Evolutionary conservation across 2,797 vertebrate species (phyloP).

Genomic region (Clarias laeviceps): DNA sequence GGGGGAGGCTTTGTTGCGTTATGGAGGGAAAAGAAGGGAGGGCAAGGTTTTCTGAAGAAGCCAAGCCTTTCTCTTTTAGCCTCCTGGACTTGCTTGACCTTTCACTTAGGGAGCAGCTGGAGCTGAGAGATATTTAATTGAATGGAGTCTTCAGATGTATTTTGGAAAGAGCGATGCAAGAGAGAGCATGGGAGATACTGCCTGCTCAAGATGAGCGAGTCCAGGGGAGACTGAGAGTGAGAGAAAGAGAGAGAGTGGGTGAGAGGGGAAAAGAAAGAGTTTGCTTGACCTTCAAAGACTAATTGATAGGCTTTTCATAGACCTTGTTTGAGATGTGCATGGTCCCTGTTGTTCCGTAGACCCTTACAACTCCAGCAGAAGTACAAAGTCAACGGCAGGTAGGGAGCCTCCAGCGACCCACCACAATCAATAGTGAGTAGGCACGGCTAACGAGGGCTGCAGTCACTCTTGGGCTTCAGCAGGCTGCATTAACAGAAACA

Average conservation of each 20-base stretch:
- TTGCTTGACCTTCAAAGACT: constrained; percentile 89
- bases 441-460: constrained; percentile 71
- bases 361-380: constrained; percentile 79
- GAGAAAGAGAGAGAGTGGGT: constrained; percentile 53
- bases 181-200: constrained; percentile 65
- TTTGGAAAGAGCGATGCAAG: constrained; percentile 78
- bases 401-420: constrained; percentile 72
- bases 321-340: constrained; percentile 77
- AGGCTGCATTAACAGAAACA: constrained; percentile 62
- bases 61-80: constrained; percentile 81
- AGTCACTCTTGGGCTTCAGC: constrained; percentile 68
- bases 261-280: constrained; percentile 63
- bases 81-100: constrained; percentile 91
- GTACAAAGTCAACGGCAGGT: constrained; percentile 84
- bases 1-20: constrained; percentile 74
- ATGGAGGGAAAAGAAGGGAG: constrained; percentile 58
- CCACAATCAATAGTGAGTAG: constrained; percentile 71
- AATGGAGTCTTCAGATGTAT: constrained; percentile 90
- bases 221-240: constrained; percentile 48
- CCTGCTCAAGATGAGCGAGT: constrained; percentile 68
- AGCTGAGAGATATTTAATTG: constrained; percentile 95
- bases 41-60: constrained; percentile 68
- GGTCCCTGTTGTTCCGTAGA: constrained; percentile 73
- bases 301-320: constrained; percentile 85
- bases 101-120: constrained; percentile 94